Conservation (phyloP, 1,140 invertebrate genomes). For the Saccostrea cuccullata region DNA sequence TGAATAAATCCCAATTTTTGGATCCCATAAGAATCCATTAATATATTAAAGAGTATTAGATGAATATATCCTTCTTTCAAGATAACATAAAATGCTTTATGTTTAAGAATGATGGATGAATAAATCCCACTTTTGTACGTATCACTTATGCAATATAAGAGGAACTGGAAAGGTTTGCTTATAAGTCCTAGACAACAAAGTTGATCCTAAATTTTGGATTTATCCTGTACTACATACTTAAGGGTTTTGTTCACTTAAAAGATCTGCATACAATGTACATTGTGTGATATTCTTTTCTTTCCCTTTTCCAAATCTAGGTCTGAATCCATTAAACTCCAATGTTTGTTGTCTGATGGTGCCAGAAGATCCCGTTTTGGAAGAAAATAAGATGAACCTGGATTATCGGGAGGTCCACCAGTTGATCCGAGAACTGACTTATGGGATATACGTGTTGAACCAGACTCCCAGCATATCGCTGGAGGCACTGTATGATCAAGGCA, state of each 20-base stretch:
- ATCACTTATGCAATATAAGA: not conserved
- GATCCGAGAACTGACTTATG: slow-evolving; percentile 76
- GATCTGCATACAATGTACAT: too few species aligned
- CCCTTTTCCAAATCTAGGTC: slow-evolving; percentile 34
- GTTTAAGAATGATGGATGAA: too few species aligned
- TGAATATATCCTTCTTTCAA: too few species aligned
- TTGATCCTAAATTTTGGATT: not conserved
- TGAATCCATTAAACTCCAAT: slow-evolving; percentile 66
- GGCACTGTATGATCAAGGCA: slow-evolving; percentile 76
- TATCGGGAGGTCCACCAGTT: slow-evolving; percentile 77
- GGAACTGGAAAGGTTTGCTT: not conserved
- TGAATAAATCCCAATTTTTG: too few species aligned
- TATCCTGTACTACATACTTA: too few species aligned
- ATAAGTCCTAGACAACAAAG: not conserved
- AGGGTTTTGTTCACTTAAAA: too few species aligned
- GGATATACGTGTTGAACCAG: slow-evolving; percentile 78
- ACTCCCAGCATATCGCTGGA: slow-evolving; percentile 75
- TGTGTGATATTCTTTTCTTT: too few species aligned
- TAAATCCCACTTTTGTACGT: not conserved
- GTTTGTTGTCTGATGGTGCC: slow-evolving; percentile 61
- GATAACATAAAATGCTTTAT: too few species aligned
- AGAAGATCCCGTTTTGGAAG: slow-evolving; percentile 53
- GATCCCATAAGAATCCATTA: too few species aligned
- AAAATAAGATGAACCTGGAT: slow-evolving; percentile 57
- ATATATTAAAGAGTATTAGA: too few species aligned